Evolutionary conservation across 2,888 invertebrate species (phyloP), one percentile per base, ranked within the genome.

Genomic region (Synanthedon myopaeformis): DNA sequence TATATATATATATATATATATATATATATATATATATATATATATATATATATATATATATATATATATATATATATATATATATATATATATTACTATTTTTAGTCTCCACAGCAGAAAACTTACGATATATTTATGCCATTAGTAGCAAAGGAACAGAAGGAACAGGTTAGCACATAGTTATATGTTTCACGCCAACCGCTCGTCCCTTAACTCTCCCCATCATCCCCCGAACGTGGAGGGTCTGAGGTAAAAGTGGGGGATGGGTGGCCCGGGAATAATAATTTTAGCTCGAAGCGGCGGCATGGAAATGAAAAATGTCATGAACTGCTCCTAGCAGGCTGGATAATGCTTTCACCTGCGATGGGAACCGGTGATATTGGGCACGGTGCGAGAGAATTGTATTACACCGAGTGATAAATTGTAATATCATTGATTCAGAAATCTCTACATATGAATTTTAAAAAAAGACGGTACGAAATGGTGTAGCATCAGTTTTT

Each of bases 281-380:
- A 70, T 73, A 74, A 74, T 73, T 76, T 73, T 69, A 74, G 70
- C 74, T 66, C 69, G 60, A 58, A 67, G 69, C 70, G 68, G 59
- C 66, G 66, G 66, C 65, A 62, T 72, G 71, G 69, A 74, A 70
- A 74, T 78, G 74, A 75, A 74, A 73, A 77, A 77, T 78, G 71
- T 70, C 72, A 66, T 61, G 62, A 53, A 53, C 54, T 53, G 61
- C 60, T 61, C 61, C 59, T 61, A 61, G 57, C 17, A 17, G 19
- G 57, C 57, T 56, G 58, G 55, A 58, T 61, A 63, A 61, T 61
- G 62, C 64, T 63, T 63, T 60, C 61, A 68, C 61, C 63, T 68
- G 64, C 54, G 66, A 63, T 59, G 58, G 58, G 59, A 59, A 59
- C 54, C 56, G 55, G 57, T 60, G 54, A 49, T 49, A 49, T 49